Percentiles rank a stretch among this genome's conserved stretches.
phyloP scores from a whole-genome alignment of 53 echinoderm and acorn worm species.

The Astropecten irregularis region DNA sequence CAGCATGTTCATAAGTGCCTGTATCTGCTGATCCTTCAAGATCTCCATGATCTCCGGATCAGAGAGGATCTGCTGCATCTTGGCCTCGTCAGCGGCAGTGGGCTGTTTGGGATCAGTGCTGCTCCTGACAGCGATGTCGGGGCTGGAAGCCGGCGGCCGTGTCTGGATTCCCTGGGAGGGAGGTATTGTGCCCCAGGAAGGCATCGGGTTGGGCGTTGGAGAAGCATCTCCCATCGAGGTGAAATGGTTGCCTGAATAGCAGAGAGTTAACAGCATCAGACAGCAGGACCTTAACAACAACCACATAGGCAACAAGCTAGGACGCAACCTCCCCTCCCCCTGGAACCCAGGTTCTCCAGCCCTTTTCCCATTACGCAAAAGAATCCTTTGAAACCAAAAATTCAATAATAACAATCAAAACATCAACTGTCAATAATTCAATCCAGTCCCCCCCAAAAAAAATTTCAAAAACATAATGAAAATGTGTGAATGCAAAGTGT shows the following conservation, averaged over 20 bases:
- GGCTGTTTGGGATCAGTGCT: constrained; percentile 84
- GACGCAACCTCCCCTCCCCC: no score
- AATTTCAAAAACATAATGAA: no score
- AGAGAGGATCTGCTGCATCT: constrained; percentile 82
- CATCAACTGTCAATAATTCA: no score
- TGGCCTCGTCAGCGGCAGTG: constrained; percentile 77
- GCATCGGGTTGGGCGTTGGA: background rate
- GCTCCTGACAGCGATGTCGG: constrained; percentile 73
- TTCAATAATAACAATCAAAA: no score
- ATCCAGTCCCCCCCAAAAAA: no score
- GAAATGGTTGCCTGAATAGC: constrained; percentile 21
- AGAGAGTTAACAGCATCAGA: background rate
- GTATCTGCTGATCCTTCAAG: constrained; percentile 65
- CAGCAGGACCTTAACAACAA: no score
- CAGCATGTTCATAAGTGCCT: constrained; percentile 70
- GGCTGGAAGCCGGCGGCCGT: constrained; percentile 24
- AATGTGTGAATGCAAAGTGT: no score
- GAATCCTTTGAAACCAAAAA: no score
- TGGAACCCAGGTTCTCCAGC: no score
- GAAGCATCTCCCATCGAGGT: background rate
- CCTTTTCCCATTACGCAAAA: no score
- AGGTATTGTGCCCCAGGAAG: constrained; percentile 6
- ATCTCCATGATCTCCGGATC: constrained; percentile 77
- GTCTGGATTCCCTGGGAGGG: no score
- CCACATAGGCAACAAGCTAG: no score